phyloP scores from a whole-genome alignment of 2,888 invertebrate species.

The Cabera pusaria region DNA sequence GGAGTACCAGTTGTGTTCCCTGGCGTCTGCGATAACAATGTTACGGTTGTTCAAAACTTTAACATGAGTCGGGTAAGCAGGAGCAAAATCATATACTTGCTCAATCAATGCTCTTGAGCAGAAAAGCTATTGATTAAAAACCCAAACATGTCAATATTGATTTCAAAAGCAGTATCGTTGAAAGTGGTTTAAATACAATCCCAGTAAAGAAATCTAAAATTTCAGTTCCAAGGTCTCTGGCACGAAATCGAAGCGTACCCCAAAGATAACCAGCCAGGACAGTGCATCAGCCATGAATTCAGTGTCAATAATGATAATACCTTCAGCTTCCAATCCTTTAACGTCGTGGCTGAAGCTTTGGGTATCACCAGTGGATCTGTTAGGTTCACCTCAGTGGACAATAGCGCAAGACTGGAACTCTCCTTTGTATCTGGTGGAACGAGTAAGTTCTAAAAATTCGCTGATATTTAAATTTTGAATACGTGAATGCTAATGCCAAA shows the following conservation, averaged over 20 bases:
- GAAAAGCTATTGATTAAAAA: too few relatives aligned
- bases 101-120: too few relatives aligned
- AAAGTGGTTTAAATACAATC: too few relatives aligned
- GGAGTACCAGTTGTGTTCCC: slow-evolving; percentile 48
- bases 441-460: too few relatives aligned
- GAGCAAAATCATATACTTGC: too few relatives aligned
- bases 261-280: slow-evolving; percentile 36
- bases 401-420: slow-evolving; percentile 26
- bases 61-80: slow-evolving; percentile 25
- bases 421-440: slow-evolving; percentile 19
- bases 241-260: slow-evolving; percentile 41
- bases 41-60: slow-evolving; percentile 38
- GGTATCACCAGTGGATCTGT: slow-evolving; percentile 31
- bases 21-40: slow-evolving; percentile 46
- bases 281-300: slow-evolving; percentile 40
- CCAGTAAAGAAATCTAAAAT: neutral
- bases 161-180: too few relatives aligned
- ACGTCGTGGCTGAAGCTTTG: slow-evolving; percentile 35
- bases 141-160: too few relatives aligned
- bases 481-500: too few relatives aligned
- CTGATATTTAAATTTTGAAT: too few relatives aligned
- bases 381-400: slow-evolving; percentile 23
- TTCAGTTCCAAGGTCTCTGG: slow-evolving; percentile 38
- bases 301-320: slow-evolving; percentile 10
- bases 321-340: slow-evolving; percentile 35